Evolutionary conservation across 1,140 invertebrate genomes (phyloP), one percentile per base, ranked within the genome.

Genomic region (Aricia agestis): DNA sequence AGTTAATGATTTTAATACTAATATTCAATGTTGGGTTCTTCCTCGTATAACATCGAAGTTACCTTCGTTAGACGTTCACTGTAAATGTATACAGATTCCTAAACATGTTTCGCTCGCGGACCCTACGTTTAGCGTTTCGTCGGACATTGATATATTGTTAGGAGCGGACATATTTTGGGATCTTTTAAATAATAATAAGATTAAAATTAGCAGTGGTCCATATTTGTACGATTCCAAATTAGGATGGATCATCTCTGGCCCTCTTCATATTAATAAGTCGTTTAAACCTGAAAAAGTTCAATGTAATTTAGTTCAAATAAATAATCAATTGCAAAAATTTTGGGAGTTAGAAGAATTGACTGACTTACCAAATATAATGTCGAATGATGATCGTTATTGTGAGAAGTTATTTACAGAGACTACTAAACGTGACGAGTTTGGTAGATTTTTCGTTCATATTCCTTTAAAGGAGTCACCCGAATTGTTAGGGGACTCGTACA

Each of bases 81-180:
- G 18, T 66, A 31, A 32, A 41, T 18, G 42, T 67, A 19, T 72
- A 18, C 66, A 68, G 10, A 68, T 72, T 42, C 66, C 66, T 11
- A 6, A 61, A 5, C 13, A 72, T 25, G 41, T 72, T 19, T 6
- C 5, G 3, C 31, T 81, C 1, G 75, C 77, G 4, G 79, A 81
- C 71, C 76, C 79, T 6, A 18, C 66, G 0, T 81, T 73, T 69
- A 65, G 68, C 52, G 45, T 36, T 6, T 57, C 74, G 0, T 67
- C 65, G 17, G 52, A 71, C 13, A 74, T 81, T 13, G 77, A 79
- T 59, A 69, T 81, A 52, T 71, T 78, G 36, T 76, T 79, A 25
- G 79, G 77, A 3, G 76, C 79, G 10, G 74, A 81, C 70, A 68
- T 58, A 63, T 80, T 80, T 63, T 80, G 79, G 79, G 74, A 77